phyloP scores from a whole-genome alignment of 1,140 invertebrate genomes.

The Popillia japonica region DNA sequence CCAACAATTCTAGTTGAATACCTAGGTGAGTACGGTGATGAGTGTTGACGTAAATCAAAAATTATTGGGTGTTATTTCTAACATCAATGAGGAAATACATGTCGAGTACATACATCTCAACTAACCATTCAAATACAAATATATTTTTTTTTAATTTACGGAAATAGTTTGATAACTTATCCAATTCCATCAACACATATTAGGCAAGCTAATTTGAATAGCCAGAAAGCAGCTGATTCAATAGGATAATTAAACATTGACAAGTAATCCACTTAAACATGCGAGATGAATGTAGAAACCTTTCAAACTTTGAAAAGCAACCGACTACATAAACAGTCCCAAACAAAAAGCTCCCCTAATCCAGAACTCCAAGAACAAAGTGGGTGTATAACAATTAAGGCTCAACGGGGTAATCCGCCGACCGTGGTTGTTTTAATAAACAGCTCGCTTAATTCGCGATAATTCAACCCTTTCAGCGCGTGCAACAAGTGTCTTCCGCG shows the following conservation, averaged over 20 bases:
- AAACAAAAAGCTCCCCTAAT: neutral
- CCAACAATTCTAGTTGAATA: no score
- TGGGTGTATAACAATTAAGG: constrained; percentile 21
- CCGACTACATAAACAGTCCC: neutral
- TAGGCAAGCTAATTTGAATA: no score
- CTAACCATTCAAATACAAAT: no score
- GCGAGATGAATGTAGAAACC: neutral
- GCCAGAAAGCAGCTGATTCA: no score
- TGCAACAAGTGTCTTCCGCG: constrained; percentile 25
- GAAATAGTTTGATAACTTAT: no score
- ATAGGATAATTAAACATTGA: neutral
- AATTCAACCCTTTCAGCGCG: neutral
- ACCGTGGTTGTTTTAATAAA: constrained; percentile 32
- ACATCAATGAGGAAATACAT: no score
- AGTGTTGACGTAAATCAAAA: no score
- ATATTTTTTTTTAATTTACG: no score
- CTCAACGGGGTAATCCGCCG: constrained; percentile 15
- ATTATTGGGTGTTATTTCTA: no score
- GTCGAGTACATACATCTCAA: no score
- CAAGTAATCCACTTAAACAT: neutral
- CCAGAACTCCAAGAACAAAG: neutral
- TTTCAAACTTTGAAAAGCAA: neutral
- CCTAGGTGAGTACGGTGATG: no score
- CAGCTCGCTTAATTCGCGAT: neutral
- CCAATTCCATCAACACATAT: no score